Conservation (phyloP, 92 coral and sea anemone genomes). For the Galaxea fascicularis region DNA sequence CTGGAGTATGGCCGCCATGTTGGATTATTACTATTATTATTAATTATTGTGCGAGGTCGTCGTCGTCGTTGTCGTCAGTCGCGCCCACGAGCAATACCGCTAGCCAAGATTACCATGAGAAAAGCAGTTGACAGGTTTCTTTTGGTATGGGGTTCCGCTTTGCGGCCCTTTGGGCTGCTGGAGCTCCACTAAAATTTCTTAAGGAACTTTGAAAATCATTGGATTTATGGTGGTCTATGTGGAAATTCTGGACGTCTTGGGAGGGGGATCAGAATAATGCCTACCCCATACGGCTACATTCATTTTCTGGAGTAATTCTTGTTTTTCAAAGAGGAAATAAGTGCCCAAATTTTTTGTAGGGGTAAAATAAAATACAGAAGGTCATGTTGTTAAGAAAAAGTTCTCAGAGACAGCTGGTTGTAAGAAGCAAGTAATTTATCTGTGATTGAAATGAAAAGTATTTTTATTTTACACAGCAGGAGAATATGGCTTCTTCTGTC, state of each 20-base stretch:
- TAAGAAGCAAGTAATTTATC: slow-evolving; percentile 16
- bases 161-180: too few relatives aligned
- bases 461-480: slow-evolving; percentile 21
- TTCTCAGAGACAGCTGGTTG: not conserved
- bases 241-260: not conserved
- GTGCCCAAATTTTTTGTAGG: not conserved
- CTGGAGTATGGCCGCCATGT: too few relatives aligned
- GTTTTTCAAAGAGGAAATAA: not conserved
- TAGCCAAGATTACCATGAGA: too few relatives aligned
- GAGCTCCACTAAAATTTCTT: too few relatives aligned
- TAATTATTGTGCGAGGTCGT: too few relatives aligned
- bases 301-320: slow-evolving; percentile 16
- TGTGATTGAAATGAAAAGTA: not conserved
- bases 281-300: slow-evolving; percentile 16
- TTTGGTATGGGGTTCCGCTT: too few relatives aligned
- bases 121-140: too few relatives aligned
- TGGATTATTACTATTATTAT: too few relatives aligned
- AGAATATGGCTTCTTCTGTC: slow-evolving; percentile 13
- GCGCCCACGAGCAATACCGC: too few relatives aligned
- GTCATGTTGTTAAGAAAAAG: not conserved
- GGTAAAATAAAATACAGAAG: not conserved
- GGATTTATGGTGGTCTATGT: too few relatives aligned
- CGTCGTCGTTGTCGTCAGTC: too few relatives aligned
- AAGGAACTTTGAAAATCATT: too few relatives aligned
- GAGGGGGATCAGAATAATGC: slow-evolving; percentile 15